Percentiles rank a stretch among this genome's conserved stretches.
Evolutionary conservation across 2,797 vertebrate genomes (phyloP).

Genomic region (Carcharodon carcharias): DNA sequence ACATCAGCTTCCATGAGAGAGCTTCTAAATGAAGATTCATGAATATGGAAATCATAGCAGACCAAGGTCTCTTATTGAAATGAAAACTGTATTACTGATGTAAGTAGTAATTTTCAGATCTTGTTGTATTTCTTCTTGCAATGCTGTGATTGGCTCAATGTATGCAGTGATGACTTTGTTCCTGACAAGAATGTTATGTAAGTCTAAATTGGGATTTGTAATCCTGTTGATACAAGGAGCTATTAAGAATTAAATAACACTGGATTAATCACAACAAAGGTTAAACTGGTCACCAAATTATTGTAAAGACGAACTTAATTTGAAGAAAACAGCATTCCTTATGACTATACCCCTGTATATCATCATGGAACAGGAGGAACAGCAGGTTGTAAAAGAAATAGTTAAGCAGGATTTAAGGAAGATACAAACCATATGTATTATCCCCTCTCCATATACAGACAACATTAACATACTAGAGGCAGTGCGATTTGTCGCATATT

Average conservation of each 20-base stretch:
- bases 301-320: not conserved
- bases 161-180: not conserved
- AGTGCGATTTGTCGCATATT: not conserved
- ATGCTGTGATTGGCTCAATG: not conserved
- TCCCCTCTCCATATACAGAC: not conserved
- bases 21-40: constrained; percentile 7
- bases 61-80: constrained; percentile 9
- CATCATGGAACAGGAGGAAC: not conserved
- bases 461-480: not conserved
- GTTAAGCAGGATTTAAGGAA: not conserved
- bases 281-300: not conserved
- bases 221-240: not conserved
- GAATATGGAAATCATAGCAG: constrained; percentile 10
- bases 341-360: not conserved
- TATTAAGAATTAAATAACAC: not conserved
- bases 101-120: not conserved
- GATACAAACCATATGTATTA: not conserved
- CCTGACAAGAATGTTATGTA: not conserved
- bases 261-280: not conserved
- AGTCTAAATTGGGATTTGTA: not conserved
- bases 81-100: not conserved
- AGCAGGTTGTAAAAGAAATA: not conserved
- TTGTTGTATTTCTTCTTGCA: not conserved
- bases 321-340: not conserved
- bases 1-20: not conserved